A percentile compares a stretch with the other conserved stretches of the same genome.
These are phyloP conservation scores for Thalpophila matura DNA, from an alignment of 2,888 invertebrate species.

Conservation along the genomic window DNA sequence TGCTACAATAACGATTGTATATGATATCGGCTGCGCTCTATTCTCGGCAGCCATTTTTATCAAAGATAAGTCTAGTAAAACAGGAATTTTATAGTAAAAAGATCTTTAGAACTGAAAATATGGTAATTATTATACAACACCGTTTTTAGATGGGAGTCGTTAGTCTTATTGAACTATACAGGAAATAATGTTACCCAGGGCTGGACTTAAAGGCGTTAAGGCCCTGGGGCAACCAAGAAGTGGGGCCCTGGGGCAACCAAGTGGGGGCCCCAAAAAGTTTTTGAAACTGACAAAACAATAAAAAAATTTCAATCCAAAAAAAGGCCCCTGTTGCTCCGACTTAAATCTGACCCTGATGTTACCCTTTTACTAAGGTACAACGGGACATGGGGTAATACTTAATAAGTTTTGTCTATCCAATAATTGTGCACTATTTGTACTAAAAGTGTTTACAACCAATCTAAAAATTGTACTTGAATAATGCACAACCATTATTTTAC, in stretches of 20 bases:
- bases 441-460: slow-evolving; percentile 55
- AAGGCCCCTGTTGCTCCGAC: no score
- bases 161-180: slow-evolving; percentile 43
- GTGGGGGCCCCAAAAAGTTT: no score
- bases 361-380: slow-evolving; percentile 14
- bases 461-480: slow-evolving; percentile 65
- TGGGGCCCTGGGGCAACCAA: no score
- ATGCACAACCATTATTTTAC: slow-evolving; percentile 66
- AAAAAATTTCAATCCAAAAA: no score
- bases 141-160: slow-evolving; percentile 25
- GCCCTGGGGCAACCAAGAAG: no score
- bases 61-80: slow-evolving; percentile 55
- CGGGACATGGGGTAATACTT: slow-evolving; percentile 25
- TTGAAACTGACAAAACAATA: no score
- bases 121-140: slow-evolving; percentile 37
- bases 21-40: slow-evolving; percentile 53
- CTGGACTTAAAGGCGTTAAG: no score
- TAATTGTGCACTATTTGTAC: slow-evolving; percentile 65
- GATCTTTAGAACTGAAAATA: slow-evolving; percentile 45
- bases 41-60: slow-evolving; percentile 58
- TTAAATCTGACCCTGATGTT: no score
- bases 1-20: slow-evolving; percentile 68
- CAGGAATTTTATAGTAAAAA: slow-evolving; percentile 43
- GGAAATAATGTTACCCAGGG: slow-evolving; percentile 21
- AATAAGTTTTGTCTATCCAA: slow-evolving; percentile 36